These are phyloP conservation scores for Podocnemis expansa DNA, from an alignment of 2,113 vertebrate species.

Conservation along the genomic window DNA sequence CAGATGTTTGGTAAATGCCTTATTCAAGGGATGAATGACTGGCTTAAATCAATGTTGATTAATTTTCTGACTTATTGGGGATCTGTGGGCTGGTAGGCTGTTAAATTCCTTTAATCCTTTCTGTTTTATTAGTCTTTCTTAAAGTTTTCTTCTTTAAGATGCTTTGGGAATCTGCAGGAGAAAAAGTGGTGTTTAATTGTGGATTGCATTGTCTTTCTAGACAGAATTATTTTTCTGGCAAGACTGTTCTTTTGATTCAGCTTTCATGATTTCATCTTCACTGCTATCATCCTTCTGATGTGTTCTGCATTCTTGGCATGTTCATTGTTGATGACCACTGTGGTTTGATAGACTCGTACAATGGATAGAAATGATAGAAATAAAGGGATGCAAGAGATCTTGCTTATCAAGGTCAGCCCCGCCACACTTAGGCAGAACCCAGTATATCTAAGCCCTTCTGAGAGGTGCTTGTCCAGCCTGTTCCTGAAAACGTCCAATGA, in stretches of 20 bases:
- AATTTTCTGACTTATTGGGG: background rate
- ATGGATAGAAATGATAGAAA: background rate
- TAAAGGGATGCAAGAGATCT: background rate
- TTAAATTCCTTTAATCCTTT: background rate
- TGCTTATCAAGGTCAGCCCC: background rate
- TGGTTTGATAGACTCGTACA: slow-evolving; percentile 18
- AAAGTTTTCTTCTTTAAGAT: background rate
- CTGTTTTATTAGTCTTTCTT: background rate
- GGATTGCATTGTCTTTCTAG: background rate
- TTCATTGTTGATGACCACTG: background rate
- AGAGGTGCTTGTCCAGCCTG: background rate
- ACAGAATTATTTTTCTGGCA: background rate
- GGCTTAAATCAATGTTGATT: background rate
- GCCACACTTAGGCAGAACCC: background rate
- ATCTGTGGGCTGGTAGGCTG: background rate
- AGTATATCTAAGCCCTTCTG: background rate
- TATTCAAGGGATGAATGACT: background rate
- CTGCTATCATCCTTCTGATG: slow-evolving; percentile 8
- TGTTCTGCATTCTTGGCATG: background rate
- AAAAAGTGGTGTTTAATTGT: background rate
- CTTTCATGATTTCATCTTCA: background rate
- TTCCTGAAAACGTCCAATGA: background rate
- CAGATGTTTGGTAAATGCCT: background rate
- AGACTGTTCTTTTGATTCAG: background rate
- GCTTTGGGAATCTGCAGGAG: background rate